Base-by-base conservation (phyloP, 2,888 invertebrate species). In the Agrochola lota region DNA sequence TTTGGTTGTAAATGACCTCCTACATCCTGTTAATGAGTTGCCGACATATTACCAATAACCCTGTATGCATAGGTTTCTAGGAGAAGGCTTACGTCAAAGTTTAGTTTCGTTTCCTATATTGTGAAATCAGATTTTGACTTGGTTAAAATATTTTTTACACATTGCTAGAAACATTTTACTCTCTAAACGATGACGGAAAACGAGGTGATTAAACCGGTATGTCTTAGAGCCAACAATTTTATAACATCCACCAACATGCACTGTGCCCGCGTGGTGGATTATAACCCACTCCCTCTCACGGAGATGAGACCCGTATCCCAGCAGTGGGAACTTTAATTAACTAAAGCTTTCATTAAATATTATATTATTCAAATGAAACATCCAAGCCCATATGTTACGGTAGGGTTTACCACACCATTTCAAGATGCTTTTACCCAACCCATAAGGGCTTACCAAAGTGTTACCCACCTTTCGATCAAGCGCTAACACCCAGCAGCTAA, bases 391-490 rank as follows among this genome's bases (percentile, higher is more conserved):
- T 9, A 57, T n/a, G 17, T 11, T 52, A 68, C 52, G 9, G 23
- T 23, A 74, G 20, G 46, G 35, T 66, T 35, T 35, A 20, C 30
- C n/a, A 52, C 30, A 62, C 23, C 3, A 35, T 46, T 83, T 71
- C 7, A 64, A 69, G 7, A 68, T 17, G 15, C 6, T 0, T 26
- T 20, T 8, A 59, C 4, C 17, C 2, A 63, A 43, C 8, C 4
- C 35, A 17, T 26, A 63, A 43, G 11, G 11, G 23, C 20, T 63
- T 74, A 62, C 43, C n/a, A 46, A 72, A 66, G 15, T 17, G 7
- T 35, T 15, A 30, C 17, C 20, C 11, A 81, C 46, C 46, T 62
- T 60, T n/a, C 30, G 40, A 84, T 84, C 40, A 74, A 55, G 59
- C 40, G 30, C 46, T 43, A 67, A 52, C 84, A 67, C 67, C 59